phyloP scores from a whole-genome alignment of 2,888 invertebrate species.

The Drosophila picticornis region DNA sequence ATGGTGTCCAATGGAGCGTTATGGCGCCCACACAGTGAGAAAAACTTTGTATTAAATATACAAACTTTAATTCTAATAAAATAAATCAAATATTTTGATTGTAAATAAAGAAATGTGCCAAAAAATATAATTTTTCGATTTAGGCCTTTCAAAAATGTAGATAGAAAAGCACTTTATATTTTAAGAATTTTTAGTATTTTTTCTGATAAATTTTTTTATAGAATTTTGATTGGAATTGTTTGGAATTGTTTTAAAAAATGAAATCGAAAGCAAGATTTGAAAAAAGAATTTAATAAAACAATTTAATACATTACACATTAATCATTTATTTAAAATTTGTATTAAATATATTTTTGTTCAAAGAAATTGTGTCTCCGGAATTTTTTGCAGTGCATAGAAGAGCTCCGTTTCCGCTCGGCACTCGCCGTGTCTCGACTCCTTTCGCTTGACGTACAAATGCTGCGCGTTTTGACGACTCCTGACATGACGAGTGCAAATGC shows the following conservation, averaged over 20 bases:
- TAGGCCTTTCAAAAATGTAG: not conserved
- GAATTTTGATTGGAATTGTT: too few species aligned
- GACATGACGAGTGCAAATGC: conserved; percentile 79
- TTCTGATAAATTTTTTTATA: not conserved
- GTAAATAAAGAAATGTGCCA: not conserved
- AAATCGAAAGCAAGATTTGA: not conserved
- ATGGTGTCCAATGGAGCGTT: conserved; percentile 66
- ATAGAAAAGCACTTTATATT: not conserved
- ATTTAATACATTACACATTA: not conserved
- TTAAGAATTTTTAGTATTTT: not conserved
- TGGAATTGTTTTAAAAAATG: too few species aligned
- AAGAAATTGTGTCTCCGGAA: not conserved
- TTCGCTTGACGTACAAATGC: conserved; percentile 65
- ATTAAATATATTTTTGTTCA: not conserved
- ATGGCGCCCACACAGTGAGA: conserved; percentile 31
- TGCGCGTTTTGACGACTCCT: conserved; percentile 73
- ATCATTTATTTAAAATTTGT: not conserved
- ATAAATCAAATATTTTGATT: not conserved
- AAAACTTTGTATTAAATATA: not conserved
- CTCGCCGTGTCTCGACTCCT: conserved; percentile 40
- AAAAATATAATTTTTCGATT: fast-evolving
- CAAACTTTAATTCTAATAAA: not conserved
- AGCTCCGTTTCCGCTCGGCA: conserved; percentile 2
- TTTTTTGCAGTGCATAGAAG: not conserved
- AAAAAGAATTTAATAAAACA: fast-evolving